A percentile compares a stretch with the other conserved stretches of the same genome.
Conservation (phyloP, 1,140 invertebrate species). For the Calephelis nemesis region DNA sequence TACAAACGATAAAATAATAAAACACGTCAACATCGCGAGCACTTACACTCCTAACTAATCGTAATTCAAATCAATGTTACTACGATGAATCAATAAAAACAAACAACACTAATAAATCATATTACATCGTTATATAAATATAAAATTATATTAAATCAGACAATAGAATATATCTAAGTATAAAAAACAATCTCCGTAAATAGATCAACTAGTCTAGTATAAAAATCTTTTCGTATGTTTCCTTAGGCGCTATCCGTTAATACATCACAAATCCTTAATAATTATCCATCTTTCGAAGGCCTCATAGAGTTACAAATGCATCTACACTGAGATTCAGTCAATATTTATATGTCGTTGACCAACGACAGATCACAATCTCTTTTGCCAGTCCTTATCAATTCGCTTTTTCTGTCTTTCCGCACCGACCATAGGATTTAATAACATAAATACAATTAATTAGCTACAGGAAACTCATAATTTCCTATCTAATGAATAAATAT, state of each 20-base stretch:
- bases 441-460: slow-evolving; percentile 76
- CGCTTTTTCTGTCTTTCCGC: slow-evolving; percentile 61
- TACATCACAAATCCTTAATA: slow-evolving; percentile 79
- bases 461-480: slow-evolving; percentile 77
- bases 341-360: slow-evolving; percentile 79
- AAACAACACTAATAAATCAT: slow-evolving; percentile 81
- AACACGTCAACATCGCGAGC: slow-evolving; percentile 62
- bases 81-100: slow-evolving; percentile 78
- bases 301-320: slow-evolving; percentile 79
- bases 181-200: slow-evolving; percentile 81
- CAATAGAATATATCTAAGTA: slow-evolving; percentile 81
- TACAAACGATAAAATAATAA: slow-evolving; percentile 74
- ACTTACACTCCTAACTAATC: slow-evolving; percentile 49
- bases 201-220: slow-evolving; percentile 80
- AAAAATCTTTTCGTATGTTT: slow-evolving; percentile 81
- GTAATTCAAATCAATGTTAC: slow-evolving; percentile 66
- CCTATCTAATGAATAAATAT: slow-evolving; percentile 78
- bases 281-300: slow-evolving; percentile 79
- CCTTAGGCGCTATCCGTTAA: slow-evolving; percentile 80
- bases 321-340: slow-evolving; percentile 80
- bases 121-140: slow-evolving; percentile 75
- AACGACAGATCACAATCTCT: slow-evolving; percentile 79
- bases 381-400: slow-evolving; percentile 68
- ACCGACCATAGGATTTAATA: slow-evolving; percentile 68
- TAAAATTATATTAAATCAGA: slow-evolving; percentile 80